Evolutionary conservation across 2,888 invertebrate genomes (phyloP).

Genomic region (Scaptomyza flava): DNA sequence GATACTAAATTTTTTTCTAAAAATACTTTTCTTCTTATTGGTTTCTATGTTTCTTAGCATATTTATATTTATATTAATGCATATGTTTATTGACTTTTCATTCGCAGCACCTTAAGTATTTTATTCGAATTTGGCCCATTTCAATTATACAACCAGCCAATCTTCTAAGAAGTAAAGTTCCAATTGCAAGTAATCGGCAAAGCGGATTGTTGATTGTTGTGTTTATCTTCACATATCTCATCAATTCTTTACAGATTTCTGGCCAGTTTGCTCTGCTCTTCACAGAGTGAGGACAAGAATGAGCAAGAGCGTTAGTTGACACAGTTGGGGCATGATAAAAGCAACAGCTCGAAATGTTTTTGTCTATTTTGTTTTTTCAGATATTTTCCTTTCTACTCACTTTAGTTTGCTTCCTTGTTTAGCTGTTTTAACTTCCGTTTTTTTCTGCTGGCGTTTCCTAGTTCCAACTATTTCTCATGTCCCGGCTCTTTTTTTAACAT

Average conservation of each 20-base stretch:
- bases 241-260: constrained; percentile 13
- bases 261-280: constrained; percentile 4
- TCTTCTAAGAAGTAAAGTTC: neutral
- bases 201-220: constrained; percentile 35
- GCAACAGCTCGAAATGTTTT: constrained; percentile 19
- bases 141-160: no score
- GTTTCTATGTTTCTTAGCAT: no score
- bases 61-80: no score
- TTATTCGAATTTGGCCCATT: no score
- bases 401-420: constrained; percentile 66
- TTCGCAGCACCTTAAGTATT: no score
- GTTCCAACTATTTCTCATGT: constrained; percentile 36
- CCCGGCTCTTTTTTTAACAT: constrained; percentile 36
- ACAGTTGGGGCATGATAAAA: constrained; percentile 13
- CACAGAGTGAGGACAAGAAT: constrained; percentile 11
- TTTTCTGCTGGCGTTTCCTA: constrained; percentile 42
- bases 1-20: no score
- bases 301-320: constrained; percentile 27
- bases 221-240: constrained; percentile 34
- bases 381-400: constrained; percentile 56
- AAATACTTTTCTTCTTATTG: no score
- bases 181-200: no score
- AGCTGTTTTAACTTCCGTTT: constrained; percentile 68
- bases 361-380: constrained; percentile 36
- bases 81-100: no score